Percentiles rank a stretch among this genome's conserved stretches.
Evolutionary conservation across 2,888 invertebrate genomes (phyloP).

Genomic region (Antheraea assamensis): DNA sequence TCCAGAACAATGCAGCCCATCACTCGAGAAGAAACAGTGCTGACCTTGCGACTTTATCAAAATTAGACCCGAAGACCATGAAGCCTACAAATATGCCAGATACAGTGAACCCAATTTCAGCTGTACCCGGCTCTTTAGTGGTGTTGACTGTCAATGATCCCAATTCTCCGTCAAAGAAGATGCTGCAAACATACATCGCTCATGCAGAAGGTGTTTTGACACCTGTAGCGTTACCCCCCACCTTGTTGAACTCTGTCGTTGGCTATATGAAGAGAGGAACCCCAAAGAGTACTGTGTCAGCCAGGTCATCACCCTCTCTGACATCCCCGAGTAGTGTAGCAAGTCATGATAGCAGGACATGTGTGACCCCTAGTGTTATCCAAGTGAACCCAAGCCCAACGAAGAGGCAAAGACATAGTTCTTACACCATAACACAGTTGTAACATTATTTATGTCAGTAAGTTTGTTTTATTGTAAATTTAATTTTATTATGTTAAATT

Average conservation of each 20-base stretch:
- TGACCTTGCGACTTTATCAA: constrained; percentile 34
- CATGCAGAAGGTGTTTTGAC: constrained; percentile 59
- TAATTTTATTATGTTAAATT: not conserved
- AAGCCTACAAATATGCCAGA: constrained; percentile 32
- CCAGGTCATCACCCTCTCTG: constrained; percentile 71
- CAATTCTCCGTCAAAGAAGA: constrained; percentile 65
- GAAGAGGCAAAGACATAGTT: constrained; percentile 59
- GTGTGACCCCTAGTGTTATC: constrained; percentile 47
- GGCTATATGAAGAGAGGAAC: constrained; percentile 70
- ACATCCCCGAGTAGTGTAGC: constrained; percentile 64
- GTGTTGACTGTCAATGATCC: constrained; percentile 72
- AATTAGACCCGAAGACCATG: constrained; percentile 29
- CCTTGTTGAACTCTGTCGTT: constrained; percentile 64
- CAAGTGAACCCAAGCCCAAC: constrained; percentile 52
- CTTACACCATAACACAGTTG: constrained; percentile 70
- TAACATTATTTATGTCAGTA: constrained; percentile 32
- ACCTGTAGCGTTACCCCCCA: constrained; percentile 62
- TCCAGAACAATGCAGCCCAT: constrained; percentile 26
- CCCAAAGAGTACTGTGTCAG: constrained; percentile 51
- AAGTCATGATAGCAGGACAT: constrained; percentile 49
- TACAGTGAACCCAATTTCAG: constrained; percentile 32
- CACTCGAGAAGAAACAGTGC: constrained; percentile 22
- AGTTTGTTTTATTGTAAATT: constrained; percentile 19
- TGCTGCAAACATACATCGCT: constrained; percentile 73
- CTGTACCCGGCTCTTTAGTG: constrained; percentile 67